Evolutionary conservation across 2,797 vertebrate genomes (phyloP).

Genomic region (Nyctalus aviator): DNA sequence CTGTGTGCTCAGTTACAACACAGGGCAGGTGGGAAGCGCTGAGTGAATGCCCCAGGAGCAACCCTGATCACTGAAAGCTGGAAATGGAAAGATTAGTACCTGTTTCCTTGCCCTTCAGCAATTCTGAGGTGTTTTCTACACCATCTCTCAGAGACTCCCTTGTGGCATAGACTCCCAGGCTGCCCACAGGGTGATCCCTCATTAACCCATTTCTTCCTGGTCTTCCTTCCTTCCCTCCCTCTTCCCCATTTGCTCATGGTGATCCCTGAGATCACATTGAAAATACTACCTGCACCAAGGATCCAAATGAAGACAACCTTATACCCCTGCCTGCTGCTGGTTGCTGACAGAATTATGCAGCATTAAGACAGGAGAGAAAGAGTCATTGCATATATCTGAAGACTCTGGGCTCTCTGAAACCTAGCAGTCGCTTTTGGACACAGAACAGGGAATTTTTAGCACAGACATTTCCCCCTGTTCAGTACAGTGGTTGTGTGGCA

Average conservation of each 20-base stretch:
- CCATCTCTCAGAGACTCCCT: not conserved
- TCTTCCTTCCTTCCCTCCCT: not conserved
- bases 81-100: not conserved
- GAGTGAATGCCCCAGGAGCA: not conserved
- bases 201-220: not conserved
- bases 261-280: not conserved
- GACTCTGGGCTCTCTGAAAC: not conserved
- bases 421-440: not conserved
- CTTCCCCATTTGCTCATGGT: not conserved
- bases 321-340: not conserved
- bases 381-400: not conserved
- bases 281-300: not conserved
- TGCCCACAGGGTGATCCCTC: not conserved
- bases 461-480: not conserved
- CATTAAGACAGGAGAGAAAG: slow-evolving; percentile 37
- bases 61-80: not conserved
- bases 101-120: not conserved
- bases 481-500: not conserved
- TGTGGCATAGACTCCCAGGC: not conserved
- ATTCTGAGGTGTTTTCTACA: not conserved
- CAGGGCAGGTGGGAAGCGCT: not conserved
- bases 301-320: not conserved
- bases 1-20: not conserved
- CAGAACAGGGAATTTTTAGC: not conserved
- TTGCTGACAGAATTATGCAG: not conserved